These are phyloP conservation scores for Brachyptera risi DNA, from an alignment of 2,888 invertebrate species.

Conservation along the genomic window DNA sequence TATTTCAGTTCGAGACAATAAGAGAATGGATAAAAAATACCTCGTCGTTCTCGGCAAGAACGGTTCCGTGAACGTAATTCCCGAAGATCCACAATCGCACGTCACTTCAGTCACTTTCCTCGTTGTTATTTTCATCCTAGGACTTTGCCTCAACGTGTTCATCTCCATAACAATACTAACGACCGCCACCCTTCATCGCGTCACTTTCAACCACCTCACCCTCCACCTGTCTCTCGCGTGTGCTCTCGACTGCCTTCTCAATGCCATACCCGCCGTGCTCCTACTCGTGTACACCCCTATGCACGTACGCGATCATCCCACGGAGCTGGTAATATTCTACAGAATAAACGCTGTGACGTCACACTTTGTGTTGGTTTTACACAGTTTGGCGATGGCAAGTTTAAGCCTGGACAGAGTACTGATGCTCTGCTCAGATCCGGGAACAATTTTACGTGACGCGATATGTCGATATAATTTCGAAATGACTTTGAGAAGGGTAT, in stretches of 20 bases:
- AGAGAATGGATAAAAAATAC: slow-evolving; percentile 25
- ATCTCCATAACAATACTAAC: slow-evolving; percentile 7
- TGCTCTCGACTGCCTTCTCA: slow-evolving; percentile 28
- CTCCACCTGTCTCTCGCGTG: slow-evolving; percentile 21
- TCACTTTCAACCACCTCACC: slow-evolving; percentile 21
- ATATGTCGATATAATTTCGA: too few species aligned
- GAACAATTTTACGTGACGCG: too few species aligned
- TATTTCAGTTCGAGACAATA: too few species aligned
- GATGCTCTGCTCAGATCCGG: background rate
- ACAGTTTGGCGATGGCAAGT: too few species aligned
- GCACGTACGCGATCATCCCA: too few species aligned
- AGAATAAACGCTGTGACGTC: slow-evolving; percentile 22
- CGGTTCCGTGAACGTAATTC: slow-evolving; percentile 14
- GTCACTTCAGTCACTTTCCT: slow-evolving; percentile 22
- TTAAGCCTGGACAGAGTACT: too few species aligned
- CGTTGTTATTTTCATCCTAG: slow-evolving; percentile 22
- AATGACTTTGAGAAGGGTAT: too few species aligned
- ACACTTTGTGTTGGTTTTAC: slow-evolving; percentile 7
- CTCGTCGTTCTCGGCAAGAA: slow-evolving; percentile 19
- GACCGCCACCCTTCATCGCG: background rate
- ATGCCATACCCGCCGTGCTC: slow-evolving; percentile 22
- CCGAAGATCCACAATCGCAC: slow-evolving; percentile 8
- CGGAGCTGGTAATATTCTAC: background rate
- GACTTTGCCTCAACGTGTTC: slow-evolving; percentile 23
- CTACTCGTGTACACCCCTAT: slow-evolving; percentile 19